Conservation (phyloP, 2,888 invertebrate species). For the Spilosoma lubricipeda region DNA sequence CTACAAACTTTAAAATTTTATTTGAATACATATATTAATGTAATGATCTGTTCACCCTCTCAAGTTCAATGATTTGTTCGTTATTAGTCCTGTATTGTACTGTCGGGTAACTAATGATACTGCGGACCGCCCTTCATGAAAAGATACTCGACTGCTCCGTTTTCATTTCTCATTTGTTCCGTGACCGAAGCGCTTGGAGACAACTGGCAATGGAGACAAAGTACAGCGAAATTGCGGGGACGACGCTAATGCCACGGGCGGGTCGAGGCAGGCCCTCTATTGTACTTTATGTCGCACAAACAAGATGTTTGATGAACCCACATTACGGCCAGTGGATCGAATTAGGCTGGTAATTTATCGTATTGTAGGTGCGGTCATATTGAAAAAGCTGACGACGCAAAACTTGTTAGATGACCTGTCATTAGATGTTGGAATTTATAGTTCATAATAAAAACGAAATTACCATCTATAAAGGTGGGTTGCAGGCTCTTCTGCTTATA, state of each 20-base stretch:
- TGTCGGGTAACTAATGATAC: conserved; percentile 68
- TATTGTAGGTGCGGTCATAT: conserved; percentile 58
- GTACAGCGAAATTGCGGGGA: conserved; percentile 72
- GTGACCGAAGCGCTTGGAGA: conserved; percentile 62
- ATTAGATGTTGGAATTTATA: conserved; percentile 43
- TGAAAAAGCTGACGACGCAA: conserved; percentile 52
- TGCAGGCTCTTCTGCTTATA: neutral
- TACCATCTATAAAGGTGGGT: conserved; percentile 19
- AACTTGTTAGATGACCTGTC: conserved; percentile 38
- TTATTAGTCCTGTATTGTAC: conserved; percentile 40
- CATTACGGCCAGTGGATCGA: conserved; percentile 78
- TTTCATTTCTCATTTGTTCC: conserved; percentile 74
- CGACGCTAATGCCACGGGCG: conserved; percentile 66
- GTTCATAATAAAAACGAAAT: conserved; percentile 38
- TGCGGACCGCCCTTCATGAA: conserved; percentile 50
- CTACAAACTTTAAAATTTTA: conserved; percentile 33
- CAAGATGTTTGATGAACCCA: conserved; percentile 80
- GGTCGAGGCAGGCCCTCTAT: conserved; percentile 64
- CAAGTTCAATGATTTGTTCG: conserved; percentile 26
- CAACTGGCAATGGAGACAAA: conserved; percentile 77
- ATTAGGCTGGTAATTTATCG: conserved; percentile 73
- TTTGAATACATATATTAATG: conserved; percentile 27
- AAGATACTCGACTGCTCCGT: conserved; percentile 63
- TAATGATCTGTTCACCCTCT: conserved; percentile 31
- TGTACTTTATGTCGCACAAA: conserved; percentile 75